Evolutionary conservation across 2,113 vertebrate genomes (phyloP).

Genomic region (Lophius piscatorius): DNA sequence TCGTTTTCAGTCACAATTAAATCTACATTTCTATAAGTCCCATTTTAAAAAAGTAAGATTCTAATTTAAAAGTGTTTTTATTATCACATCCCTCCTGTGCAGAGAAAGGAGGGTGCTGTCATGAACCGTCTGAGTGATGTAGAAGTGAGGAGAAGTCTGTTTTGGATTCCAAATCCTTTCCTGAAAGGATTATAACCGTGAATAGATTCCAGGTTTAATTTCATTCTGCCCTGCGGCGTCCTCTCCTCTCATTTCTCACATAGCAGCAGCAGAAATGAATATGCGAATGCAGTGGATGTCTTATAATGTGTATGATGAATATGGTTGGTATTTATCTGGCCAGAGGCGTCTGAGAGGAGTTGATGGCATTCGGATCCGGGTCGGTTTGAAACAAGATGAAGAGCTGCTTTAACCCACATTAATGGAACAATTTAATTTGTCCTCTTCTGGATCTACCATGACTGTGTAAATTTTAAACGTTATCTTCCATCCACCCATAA

Average conservation of each 20-base stretch:
- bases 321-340: neutral
- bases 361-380: slow-evolving; percentile 9
- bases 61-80: no score
- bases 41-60: no score
- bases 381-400: slow-evolving; percentile 14
- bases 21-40: no score
- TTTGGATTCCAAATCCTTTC: slow-evolving; percentile 55
- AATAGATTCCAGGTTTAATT: slow-evolving; percentile 49
- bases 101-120: neutral
- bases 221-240: slow-evolving; percentile 32
- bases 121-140: neutral
- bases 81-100: no score
- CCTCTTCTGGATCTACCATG: no score
- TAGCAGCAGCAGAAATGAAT: slow-evolving; percentile 47
- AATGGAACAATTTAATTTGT: no score
- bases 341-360: no score
- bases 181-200: slow-evolving; percentile 36
- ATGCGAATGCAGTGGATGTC: slow-evolving; percentile 21
- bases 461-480: no score
- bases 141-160: slow-evolving; percentile 22
- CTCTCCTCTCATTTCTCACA: slow-evolving; percentile 45
- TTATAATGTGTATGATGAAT: slow-evolving; percentile 54
- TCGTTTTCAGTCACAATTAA: no score
- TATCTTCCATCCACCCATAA: no score
- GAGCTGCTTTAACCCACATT: slow-evolving; percentile 23